phyloP scores from a whole-genome alignment of 1,140 invertebrate genomes.

The Teleogryllus occipitalis region DNA sequence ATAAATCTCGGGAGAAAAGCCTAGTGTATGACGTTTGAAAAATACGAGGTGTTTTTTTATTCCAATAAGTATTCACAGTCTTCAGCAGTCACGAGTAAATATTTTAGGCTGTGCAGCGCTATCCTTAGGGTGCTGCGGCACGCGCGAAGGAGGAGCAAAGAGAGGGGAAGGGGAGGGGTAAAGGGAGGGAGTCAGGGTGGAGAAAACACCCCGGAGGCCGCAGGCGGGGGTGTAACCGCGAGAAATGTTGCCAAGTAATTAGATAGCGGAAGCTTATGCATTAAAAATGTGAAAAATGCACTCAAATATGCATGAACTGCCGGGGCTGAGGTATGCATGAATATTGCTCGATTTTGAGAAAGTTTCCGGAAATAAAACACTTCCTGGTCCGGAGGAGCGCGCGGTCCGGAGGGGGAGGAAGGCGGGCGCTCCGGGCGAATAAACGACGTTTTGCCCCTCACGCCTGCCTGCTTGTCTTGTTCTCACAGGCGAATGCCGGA shows the following conservation, averaged over 20 bases:
- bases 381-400: neutral
- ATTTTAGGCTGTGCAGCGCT: neutral
- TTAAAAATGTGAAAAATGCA: neutral
- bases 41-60: neutral
- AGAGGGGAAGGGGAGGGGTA: neutral
- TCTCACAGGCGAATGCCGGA: no score
- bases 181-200: neutral
- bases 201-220: neutral
- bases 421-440: neutral
- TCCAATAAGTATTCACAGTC: neutral
- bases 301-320: neutral
- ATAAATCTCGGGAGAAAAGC: neutral
- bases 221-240: neutral
- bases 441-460: neutral
- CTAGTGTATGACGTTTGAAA: neutral
- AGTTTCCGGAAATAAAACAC: neutral
- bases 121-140: neutral
- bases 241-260: neutral
- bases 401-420: neutral
- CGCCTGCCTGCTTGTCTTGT: no score
- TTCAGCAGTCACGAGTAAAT: neutral
- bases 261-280: slow-evolving; percentile 3
- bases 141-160: neutral
- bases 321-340: neutral
- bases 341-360: slow-evolving; percentile 1